Percentiles rank a stretch among this genome's conserved stretches.
phyloP scores from a whole-genome alignment of 2,113 vertebrate species.

The cattle (Bos taurus) region ARS-UCD2.0 NC_037328.1:50579501-50580000 shows the following conservation, averaged over 20 bases:
- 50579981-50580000: neutral
- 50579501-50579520: neutral
- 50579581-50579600: neutral
- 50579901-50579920: neutral
- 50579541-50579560: neutral
- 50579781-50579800: neutral
- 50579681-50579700: neutral
- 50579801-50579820: constrained; percentile 41
- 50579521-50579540: neutral
- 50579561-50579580: neutral
- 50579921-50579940: neutral
- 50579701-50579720: neutral
- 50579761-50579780: neutral
- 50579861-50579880: neutral
- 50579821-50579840: neutral
- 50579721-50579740: constrained; percentile 3
- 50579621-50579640: neutral
- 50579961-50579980: neutral
- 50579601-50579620: neutral
- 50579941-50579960: neutral
- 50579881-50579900: constrained; percentile 6
- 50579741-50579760: neutral
- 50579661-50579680: neutral
- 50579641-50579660: neutral
- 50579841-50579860: constrained; percentile 53